phyloP scores from a whole-genome alignment of 2,113 vertebrate genomes.

The Protobothrops flavoviridis region DNA sequence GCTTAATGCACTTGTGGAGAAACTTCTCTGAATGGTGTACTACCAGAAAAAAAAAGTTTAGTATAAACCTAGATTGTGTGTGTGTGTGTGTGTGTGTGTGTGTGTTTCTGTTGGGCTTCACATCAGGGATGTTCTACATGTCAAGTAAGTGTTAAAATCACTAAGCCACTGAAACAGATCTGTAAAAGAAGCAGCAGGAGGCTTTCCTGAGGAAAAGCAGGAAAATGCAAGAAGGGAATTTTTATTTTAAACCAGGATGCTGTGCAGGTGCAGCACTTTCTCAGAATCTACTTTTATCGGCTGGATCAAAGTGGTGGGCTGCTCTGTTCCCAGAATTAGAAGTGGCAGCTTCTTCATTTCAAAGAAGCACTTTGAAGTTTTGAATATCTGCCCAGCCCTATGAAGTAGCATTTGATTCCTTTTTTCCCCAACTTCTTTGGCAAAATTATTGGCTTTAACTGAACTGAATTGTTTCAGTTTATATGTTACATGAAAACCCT shows the following conservation, averaged over 20 bases:
- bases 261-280: not conserved
- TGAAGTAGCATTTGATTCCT: not conserved
- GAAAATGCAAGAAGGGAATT: not conserved
- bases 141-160: not conserved
- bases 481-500: fast-evolving
- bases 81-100: not conserved
- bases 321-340: not conserved
- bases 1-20: too few species aligned
- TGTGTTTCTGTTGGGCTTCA: not conserved
- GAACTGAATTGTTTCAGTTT: not conserved
- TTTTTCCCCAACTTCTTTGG: not conserved
- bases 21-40: not conserved
- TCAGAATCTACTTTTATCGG: not conserved
- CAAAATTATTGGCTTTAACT: not conserved
- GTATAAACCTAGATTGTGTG: not conserved
- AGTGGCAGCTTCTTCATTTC: not conserved
- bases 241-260: not conserved
- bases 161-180: not conserved
- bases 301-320: not conserved
- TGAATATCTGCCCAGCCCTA: not conserved
- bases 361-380: not conserved
- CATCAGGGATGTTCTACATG: not conserved
- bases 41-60: not conserved
- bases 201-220: not conserved
- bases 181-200: not conserved